Evolutionary conservation across 2,888 invertebrate genomes (phyloP), one percentile per base, ranked within the genome.

Genomic region (Athrips mouffetella): DNA sequence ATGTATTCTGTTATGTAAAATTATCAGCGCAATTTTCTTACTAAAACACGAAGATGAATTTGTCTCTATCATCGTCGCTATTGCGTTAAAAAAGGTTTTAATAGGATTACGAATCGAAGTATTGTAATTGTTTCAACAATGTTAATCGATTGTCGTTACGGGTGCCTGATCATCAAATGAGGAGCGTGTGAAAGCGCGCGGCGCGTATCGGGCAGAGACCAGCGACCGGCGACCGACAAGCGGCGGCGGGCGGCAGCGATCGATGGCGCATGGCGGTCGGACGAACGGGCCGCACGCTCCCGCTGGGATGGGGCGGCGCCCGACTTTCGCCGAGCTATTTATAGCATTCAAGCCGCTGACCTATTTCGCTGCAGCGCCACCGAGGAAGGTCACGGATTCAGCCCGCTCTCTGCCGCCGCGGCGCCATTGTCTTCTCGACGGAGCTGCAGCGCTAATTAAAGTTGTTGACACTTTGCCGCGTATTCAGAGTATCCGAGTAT

Each of bases 321-420:
- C 84, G 83, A 85, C 86, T 86, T 86, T 85, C 82, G 73, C 83
- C 83, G 76, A 81, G 87, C 88, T 88, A 88, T 88, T 87, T 86
- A 86, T 87, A 88, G 85, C 81, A 80, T 80, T 82, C 78, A 84
- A 85, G 86, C 87, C 85, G 86, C 86, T 87, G 88, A 88, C 88
- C 87, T 84, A 88, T 85, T 86, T 88, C 76, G 78, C 80, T 85
- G 87, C 85, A 85, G 81, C 79, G 76, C 80, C 78, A 60, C 72
- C 76, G 74, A 76, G 83, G 87, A 88, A 87, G 88, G 87, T 88
- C 88, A 88, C 83, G 86, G 86, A 82, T 86, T 76, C 82, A 79
- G 82, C 79, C 80, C 68, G 76, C 80, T 77, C 77, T 80, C 71
- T 81, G 82, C 70, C 80, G 74, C 70, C 73, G 72, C 75, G 83